These are phyloP conservation scores for Caenorhabditis sinica DNA, from an alignment of 2,888 invertebrate genomes.

Conservation along the genomic window DNA sequence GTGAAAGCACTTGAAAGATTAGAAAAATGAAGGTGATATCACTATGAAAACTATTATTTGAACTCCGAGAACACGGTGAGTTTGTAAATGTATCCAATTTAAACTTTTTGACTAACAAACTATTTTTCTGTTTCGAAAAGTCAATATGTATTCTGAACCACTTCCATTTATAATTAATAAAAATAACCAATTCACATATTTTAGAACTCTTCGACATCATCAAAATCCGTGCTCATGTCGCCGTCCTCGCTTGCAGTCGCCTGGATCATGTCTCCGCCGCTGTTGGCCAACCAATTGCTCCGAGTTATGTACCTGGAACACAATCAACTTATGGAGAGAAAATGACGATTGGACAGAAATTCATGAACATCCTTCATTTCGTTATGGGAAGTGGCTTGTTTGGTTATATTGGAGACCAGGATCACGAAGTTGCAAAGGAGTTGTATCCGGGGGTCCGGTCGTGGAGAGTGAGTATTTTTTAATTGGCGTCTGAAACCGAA, in stretches of 20 bases:
- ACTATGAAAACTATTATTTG: too few relatives aligned
- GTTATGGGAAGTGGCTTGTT: conserved; percentile 35
- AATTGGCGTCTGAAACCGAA: neutral
- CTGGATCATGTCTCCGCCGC: conserved; percentile 43
- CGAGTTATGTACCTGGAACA: conserved; percentile 55
- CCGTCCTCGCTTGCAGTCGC: conserved; percentile 44
- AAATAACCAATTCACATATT: too few relatives aligned
- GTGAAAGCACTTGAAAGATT: too few relatives aligned
- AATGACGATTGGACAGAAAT: conserved; percentile 30
- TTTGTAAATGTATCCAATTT: too few relatives aligned
- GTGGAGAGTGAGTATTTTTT: conserved; percentile 7
- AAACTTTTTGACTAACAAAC: too few relatives aligned
- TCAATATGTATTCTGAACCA: too few relatives aligned
- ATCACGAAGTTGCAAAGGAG: conserved; percentile 26
- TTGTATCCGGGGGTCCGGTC: conserved; percentile 5
- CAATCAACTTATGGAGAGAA: conserved; percentile 34
- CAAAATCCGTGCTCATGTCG: conserved; percentile 44
- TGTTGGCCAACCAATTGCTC: conserved; percentile 51
- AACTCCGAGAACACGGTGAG: too few relatives aligned
- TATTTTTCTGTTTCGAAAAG: too few relatives aligned
- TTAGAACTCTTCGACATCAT: conserved; percentile 47
- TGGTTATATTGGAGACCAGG: conserved; percentile 33
- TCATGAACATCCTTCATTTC: conserved; percentile 33
- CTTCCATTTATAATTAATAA: too few relatives aligned
- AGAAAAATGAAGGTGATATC: too few relatives aligned